Base-by-base conservation (phyloP, 2,113 vertebrate species). In the Danio rerio region DNA sequence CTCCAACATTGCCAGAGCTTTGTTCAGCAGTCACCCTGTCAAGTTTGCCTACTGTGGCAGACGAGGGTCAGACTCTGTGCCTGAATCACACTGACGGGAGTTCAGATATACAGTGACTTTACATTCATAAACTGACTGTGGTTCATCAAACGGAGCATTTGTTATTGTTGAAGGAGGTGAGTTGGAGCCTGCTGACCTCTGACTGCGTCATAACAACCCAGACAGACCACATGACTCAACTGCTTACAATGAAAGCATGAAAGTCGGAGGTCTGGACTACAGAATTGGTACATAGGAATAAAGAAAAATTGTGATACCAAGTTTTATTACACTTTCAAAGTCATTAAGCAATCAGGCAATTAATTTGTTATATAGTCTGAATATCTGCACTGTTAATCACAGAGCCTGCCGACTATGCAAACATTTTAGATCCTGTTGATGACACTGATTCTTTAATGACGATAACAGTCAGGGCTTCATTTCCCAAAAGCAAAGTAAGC, bases 1-100 rank as follows among this genome's bases (percentile, higher is more conserved):
- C 88, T 84, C 0, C 20, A 76, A 88, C 88, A 90, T 91, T 88
- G 90, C 91, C 90, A 90, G 90, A 88, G 88, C 90, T 89, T 79
- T 87, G 61, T 56, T 73, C 80, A 83, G 70, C 59, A 47, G 86
- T 87, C 83, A 85, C 82, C 86, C 45, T 58, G 81, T 88, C 86
- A 87, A 0, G 40, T 74, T 43, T 75, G 78, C 65, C 12, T 47
- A 53, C 88, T 12, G 21, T 65, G 18, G 58, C 84, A 87, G 84
- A 86, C 82, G 73, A 81, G 82, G 90, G 88, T 89, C 89, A 90
- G 77, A 58, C 71, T 80, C 56, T 2, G 56, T 55, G 40, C 16
- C 62, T 79, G 62, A 79, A 65, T 79, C 62, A 79, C 47, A 65
- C 7, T 40, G 55, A 58, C 40, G n/a, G n/a, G 16, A 45, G 40